Percentiles rank a stretch among this genome's conserved stretches.
phyloP scores from a whole-genome alignment of 2,113 vertebrate genomes.

The Strigops habroptila region DNA sequence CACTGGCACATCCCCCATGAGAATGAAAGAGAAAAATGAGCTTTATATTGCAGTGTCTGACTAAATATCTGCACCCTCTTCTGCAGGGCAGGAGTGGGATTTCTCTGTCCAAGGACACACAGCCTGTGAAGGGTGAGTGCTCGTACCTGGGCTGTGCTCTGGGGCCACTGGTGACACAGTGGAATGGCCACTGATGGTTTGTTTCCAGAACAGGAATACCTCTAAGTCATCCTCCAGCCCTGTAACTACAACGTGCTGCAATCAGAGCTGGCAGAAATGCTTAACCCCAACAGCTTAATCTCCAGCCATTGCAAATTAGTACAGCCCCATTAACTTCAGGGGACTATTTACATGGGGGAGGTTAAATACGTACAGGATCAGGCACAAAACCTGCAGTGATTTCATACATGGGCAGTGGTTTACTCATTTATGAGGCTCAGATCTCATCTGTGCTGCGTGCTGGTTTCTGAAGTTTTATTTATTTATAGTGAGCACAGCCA shows the following conservation, averaged over 20 bases:
- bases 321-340: conserved; percentile 25
- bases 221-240: neutral
- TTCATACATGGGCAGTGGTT: neutral
- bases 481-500: neutral
- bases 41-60: neutral
- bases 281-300: neutral
- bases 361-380: neutral
- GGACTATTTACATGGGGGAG: neutral
- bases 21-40: neutral
- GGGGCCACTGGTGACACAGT: rapidly evolving
- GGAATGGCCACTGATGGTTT: neutral
- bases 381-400: neutral
- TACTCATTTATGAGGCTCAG: neutral
- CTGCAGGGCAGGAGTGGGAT: neutral
- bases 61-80: neutral
- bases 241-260: neutral
- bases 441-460: neutral
- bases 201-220: neutral
- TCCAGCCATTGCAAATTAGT: conserved; percentile 23
- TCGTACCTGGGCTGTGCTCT: rapidly evolving
- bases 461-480: neutral
- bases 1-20: neutral
- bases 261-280: neutral
- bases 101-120: neutral
- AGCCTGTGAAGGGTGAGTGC: neutral